Conservation (phyloP, 2,113 vertebrate species). For the Archilochus colubris region DNA sequence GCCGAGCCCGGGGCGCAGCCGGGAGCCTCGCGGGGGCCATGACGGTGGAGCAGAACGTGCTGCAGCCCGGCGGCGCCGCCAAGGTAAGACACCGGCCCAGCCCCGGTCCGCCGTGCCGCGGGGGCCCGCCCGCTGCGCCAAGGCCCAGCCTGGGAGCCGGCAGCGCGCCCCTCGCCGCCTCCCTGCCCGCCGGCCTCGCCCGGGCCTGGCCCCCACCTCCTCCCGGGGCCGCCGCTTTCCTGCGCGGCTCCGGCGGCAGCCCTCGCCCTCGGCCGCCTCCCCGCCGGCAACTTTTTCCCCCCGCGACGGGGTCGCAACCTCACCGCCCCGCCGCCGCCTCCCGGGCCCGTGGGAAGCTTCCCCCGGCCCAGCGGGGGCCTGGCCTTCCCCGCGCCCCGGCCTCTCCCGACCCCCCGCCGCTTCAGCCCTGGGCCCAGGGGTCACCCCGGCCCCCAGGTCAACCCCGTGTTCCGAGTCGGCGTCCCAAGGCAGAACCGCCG, state of each 20-base stretch:
- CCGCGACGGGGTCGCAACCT: not conserved
- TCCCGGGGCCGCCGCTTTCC: not conserved
- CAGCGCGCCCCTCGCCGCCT: not conserved
- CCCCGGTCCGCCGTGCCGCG: not conserved
- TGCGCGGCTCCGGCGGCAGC: not conserved
- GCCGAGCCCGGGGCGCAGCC: not conserved
- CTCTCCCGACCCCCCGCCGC: not conserved
- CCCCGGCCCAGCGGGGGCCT: not conserved
- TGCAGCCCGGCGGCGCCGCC: conserved; percentile 79
- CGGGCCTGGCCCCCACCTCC: not conserved
- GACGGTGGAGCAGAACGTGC: conserved; percentile 91
- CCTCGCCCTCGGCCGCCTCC: not conserved
- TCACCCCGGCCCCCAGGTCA: not conserved
- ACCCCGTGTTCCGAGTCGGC: too few relatives aligned
- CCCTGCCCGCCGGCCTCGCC: not conserved
- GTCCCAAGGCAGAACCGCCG: too few relatives aligned
- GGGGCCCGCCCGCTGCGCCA: not conserved
- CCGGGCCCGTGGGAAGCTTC: not conserved
- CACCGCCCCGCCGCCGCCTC: too few relatives aligned
- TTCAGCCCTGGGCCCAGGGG: not conserved
- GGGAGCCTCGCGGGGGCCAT: conserved; percentile 75
- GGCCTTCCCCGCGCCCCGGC: not conserved
- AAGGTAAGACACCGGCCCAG: not conserved
- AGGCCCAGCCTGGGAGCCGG: not conserved
- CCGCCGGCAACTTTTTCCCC: not conserved